Percentiles rank a stretch among this genome's conserved stretches.
Conservation (phyloP, 1,140 invertebrate species). For the Chrysoperla carnea region DNA sequence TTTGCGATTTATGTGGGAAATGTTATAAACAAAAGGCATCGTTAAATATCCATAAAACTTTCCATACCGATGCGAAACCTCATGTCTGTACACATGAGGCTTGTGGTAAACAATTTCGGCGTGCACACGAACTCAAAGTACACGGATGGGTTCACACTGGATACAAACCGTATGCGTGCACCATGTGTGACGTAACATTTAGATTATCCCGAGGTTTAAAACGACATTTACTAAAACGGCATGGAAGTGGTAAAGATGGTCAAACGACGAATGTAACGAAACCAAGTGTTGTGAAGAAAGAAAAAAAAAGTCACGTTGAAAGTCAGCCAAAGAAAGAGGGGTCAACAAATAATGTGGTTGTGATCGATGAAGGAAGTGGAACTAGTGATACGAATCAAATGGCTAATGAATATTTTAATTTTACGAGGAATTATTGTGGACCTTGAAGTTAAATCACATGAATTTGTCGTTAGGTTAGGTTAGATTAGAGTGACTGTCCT, state of each 20-base stretch:
- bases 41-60: slow-evolving; percentile 88
- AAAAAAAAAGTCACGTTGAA: slow-evolving; percentile 3
- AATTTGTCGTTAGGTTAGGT: too few relatives aligned
- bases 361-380: too few relatives aligned
- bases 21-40: slow-evolving; percentile 14
- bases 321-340: too few relatives aligned
- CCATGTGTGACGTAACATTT: slow-evolving; percentile 10
- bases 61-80: slow-evolving; percentile 90
- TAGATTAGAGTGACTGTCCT: too few relatives aligned
- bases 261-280: too few relatives aligned
- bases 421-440: too few relatives aligned
- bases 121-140: slow-evolving; percentile 11
- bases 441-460: too few relatives aligned
- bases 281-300: background rate
- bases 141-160: slow-evolving; percentile 15
- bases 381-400: too few relatives aligned
- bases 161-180: slow-evolving; percentile 13
- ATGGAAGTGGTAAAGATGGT: too few relatives aligned
- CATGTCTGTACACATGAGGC: slow-evolving; percentile 86
- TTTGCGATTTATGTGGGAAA: slow-evolving; percentile 38
- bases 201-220: slow-evolving; percentile 11
- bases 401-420: too few relatives aligned
- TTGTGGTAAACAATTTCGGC: slow-evolving; percentile 21
- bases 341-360: too few relatives aligned
- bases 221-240: slow-evolving; percentile 10